Evolutionary conservation across 2,797 vertebrate species (phyloP).

Genomic region (Melanotaenia parkinsoni): DNA sequence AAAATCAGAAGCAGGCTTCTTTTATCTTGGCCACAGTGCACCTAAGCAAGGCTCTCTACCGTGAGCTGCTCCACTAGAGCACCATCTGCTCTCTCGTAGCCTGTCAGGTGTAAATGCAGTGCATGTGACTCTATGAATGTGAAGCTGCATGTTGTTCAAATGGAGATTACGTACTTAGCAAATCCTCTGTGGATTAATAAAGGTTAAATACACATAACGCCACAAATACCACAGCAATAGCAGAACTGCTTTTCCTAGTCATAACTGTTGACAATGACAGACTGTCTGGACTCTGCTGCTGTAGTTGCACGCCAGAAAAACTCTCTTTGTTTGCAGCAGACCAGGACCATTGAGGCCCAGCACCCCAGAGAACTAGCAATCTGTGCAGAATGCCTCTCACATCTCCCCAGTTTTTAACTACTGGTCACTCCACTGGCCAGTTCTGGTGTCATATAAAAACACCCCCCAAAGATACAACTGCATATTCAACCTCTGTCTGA

Average conservation of each 20-base stretch:
- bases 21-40: slow-evolving; percentile 8
- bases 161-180: slow-evolving; percentile 36
- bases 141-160: slow-evolving; percentile 33
- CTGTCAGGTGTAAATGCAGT: slow-evolving; percentile 43
- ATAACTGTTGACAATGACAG: slow-evolving; percentile 26
- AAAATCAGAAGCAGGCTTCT: slow-evolving; percentile 5
- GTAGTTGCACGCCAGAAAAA: slow-evolving; percentile 22
- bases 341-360: neutral
- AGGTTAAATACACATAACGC: slow-evolving; percentile 41
- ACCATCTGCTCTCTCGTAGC: slow-evolving; percentile 19
- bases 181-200: slow-evolving; percentile 43
- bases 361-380: slow-evolving; percentile 7
- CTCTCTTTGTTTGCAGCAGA: slow-evolving; percentile 15
- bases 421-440: neutral
- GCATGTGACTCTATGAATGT: slow-evolving; percentile 21
- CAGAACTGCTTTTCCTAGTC: slow-evolving; percentile 37
- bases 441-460: slow-evolving; percentile 27
- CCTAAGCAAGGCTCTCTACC: slow-evolving; percentile 15
- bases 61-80: slow-evolving; percentile 28
- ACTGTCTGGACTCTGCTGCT: slow-evolving; percentile 4
- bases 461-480: slow-evolving; percentile 29
- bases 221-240: slow-evolving; percentile 14
- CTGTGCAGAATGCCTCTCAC: slow-evolving; percentile 1
- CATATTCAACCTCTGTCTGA: slow-evolving; percentile 29
- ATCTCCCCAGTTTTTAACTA: slow-evolving; percentile 8